Conservation (phyloP, 2,888 invertebrate genomes). For the Orchestes rusci region DNA sequence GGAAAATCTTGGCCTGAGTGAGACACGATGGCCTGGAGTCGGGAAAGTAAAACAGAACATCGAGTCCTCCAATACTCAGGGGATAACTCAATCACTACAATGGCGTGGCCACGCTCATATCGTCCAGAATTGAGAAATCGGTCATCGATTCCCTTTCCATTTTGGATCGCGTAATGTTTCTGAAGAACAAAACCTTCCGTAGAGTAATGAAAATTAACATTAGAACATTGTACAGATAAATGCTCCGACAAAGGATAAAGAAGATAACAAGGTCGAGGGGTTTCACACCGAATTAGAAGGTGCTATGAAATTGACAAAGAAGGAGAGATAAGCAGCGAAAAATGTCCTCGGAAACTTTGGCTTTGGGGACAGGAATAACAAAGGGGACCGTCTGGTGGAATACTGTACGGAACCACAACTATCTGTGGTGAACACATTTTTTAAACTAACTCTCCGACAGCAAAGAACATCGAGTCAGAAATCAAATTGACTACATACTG, state of each 20-base stretch:
- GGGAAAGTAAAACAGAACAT: no score
- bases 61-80: no score
- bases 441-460: slow-evolving; percentile 25
- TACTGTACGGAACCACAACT: slow-evolving; percentile 26
- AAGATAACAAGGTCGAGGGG: not conserved
- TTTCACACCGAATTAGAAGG: slow-evolving; percentile 1
- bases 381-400: slow-evolving; percentile 25
- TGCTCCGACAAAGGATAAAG: slow-evolving; percentile 1
- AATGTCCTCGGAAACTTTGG: slow-evolving; percentile 21
- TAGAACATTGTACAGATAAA: slow-evolving; percentile 1
- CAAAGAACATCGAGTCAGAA: slow-evolving; percentile 13
- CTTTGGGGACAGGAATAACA: slow-evolving; percentile 25
- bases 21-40: slow-evolving; percentile 1
- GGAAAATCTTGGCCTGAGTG: slow-evolving; percentile 3
- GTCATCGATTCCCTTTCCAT: not conserved
- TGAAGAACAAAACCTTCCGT: not conserved
- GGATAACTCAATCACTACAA: no score
- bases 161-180: not conserved
- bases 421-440: slow-evolving; percentile 28
- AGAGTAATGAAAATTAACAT: no score
- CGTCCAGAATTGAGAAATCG: not conserved
- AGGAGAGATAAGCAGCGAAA: slow-evolving; percentile 2
- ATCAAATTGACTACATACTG: slow-evolving; percentile 29
- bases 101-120: no score
- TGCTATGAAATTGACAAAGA: slow-evolving; percentile 1